A percentile compares a stretch with the other conserved stretches of the same genome.
Conservation (phyloP, 2,888 invertebrate genomes). For the Orthonychiurus folsomi region DNA sequence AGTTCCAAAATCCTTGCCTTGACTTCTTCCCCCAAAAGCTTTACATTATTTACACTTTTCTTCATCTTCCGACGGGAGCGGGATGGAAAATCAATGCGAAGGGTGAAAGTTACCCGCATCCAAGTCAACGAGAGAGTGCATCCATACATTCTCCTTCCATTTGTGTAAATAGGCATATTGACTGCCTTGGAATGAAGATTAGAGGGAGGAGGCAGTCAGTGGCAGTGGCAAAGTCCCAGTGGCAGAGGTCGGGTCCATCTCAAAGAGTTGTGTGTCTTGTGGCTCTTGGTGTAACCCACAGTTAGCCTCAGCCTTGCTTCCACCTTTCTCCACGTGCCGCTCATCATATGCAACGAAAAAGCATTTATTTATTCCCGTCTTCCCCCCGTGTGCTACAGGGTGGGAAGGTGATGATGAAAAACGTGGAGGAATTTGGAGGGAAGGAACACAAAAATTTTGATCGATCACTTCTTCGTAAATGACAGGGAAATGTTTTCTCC, state of each 20-base stretch:
- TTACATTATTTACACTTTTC: not conserved
- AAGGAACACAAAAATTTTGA: not conserved
- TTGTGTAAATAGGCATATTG: conserved; percentile 1
- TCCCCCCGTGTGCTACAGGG: not conserved
- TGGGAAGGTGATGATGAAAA: not conserved
- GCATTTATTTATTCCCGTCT: not conserved
- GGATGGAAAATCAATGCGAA: not conserved
- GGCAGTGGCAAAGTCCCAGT: no score
- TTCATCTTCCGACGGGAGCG: not conserved
- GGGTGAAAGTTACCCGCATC: not conserved
- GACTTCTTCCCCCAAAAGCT: not conserved
- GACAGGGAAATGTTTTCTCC: conserved; percentile 1
- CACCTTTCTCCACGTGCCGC: not conserved
- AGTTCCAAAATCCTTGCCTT: no score
- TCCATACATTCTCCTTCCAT: not conserved
- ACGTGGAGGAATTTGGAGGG: not conserved
- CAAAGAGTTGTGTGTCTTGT: no score
- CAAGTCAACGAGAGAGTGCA: no score
- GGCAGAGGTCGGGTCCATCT: not conserved
- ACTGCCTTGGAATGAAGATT: not conserved
- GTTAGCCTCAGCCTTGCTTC: not conserved
- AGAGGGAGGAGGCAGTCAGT: not conserved
- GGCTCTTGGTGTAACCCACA: not conserved
- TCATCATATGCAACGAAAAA: not conserved
- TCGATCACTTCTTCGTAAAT: not conserved